Base-by-base conservation (phyloP, 2,888 invertebrate species). In the Cataglyphis livida region DNA sequence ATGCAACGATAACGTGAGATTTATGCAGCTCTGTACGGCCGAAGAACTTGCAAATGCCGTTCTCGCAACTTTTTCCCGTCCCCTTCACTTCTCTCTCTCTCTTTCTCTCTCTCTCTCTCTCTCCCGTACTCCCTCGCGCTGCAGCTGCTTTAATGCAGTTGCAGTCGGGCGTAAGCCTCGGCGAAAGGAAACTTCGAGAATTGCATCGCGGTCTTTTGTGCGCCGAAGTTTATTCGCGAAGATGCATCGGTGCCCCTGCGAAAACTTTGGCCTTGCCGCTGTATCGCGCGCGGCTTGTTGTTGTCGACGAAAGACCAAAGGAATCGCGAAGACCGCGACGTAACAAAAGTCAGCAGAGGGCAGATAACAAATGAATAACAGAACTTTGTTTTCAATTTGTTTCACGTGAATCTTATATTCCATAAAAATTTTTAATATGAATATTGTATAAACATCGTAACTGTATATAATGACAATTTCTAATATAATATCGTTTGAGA, bases 1-100 rank as follows among this genome's bases (percentile, higher is more conserved):
- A 83, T 81, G 82, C 83, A 83, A 82, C 90, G 90, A 89, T 88
- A 90, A 89, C 75, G 78, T 21, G 74, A 87, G 89, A 88, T 89
- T 89, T 89, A 90, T 90, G 90, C 90, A 86, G 79, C 57, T 44
- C 62, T 61, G 61, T 44, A 38, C 82, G 59, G 65, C 79, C 68
- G 78, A 82, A 81, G 82, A 89, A 89, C 87, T 88, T 87, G 82
- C 89, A 73, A 84, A 84, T 87, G 78, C 78, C 32, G 51, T 54
- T 78, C 62, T 78, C 62, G 62, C 78, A 75, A 75, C 74, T 81
- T 75, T 81, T 78, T 78, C 64, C 32, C 61, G 12, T 51, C 15
- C 10, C 48, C 41, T 21, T 10, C 18, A 21, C 25, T 12, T 35
- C 32, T 6, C 32, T 6, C 32, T 21, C 54, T 12, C 54, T 25